A percentile compares a stretch with the other conserved stretches of the same genome.
These are phyloP conservation scores for Babyrousa celebensis DNA, from an alignment of 2,797 vertebrate genomes.

Conservation along the genomic window DNA sequence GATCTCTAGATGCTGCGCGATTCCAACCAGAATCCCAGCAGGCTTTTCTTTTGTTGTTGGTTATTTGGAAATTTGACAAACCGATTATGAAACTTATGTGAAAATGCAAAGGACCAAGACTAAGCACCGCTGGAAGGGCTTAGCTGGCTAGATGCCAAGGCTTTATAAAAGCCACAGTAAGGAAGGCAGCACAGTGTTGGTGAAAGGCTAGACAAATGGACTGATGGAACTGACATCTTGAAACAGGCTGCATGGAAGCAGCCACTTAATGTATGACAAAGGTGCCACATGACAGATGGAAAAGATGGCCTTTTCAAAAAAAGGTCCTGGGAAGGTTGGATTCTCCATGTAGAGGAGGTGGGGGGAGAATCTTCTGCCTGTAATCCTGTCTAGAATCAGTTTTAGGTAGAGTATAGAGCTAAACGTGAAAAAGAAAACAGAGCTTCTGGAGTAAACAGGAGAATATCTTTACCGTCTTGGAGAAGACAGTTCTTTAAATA, in stretches of 20 bases:
- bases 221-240: too few relatives aligned
- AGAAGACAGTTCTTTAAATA: background rate
- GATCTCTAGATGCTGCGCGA: background rate
- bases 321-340: background rate
- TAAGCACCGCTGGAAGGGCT: background rate
- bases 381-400: background rate
- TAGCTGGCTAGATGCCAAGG: accelerated
- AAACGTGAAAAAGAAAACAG: background rate
- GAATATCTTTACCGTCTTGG: background rate
- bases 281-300: background rate
- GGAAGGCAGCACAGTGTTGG: accelerated
- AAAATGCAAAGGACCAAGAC: background rate
- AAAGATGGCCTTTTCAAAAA: background rate
- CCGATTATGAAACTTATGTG: slow-evolving; percentile 8
- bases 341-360: background rate
- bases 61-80: slow-evolving; percentile 17
- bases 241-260: accelerated
- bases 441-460: background rate
- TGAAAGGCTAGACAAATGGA: accelerated
- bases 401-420: background rate
- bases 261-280: background rate
- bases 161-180: background rate
- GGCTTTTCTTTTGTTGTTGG: background rate
- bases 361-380: background rate
- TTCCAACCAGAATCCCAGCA: background rate